Evolutionary conservation across 2,888 invertebrate genomes (phyloP).

Genomic region (Heliconius hortense): DNA sequence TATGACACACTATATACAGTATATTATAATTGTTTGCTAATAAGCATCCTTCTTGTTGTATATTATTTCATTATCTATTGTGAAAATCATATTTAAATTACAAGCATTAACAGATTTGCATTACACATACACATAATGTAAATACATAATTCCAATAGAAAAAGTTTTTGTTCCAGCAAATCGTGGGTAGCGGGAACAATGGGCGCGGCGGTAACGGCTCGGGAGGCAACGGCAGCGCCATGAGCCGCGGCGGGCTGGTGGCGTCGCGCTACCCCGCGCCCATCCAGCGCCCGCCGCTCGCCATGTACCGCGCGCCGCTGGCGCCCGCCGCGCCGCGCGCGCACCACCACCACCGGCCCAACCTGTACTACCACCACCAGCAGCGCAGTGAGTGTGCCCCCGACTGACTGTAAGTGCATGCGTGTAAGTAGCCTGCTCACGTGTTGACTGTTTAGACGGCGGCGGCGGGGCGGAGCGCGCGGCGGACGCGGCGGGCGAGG

Average conservation of each 20-base stretch:
- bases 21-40: too few relatives aligned
- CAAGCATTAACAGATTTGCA: not conserved
- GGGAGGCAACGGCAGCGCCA: slow-evolving; percentile 54
- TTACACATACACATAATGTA: not conserved
- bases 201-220: slow-evolving; percentile 61
- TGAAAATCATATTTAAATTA: not conserved
- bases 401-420: not conserved
- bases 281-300: slow-evolving; percentile 78
- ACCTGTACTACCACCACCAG: slow-evolving; percentile 74
- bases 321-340: slow-evolving; percentile 50
- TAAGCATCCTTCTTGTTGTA: too few relatives aligned
- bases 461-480: slow-evolving; percentile 60
- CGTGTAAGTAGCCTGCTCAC: not conserved
- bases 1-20: slow-evolving; percentile 36
- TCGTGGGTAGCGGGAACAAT: slow-evolving; percentile 68
- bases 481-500: slow-evolving; percentile 53
- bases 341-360: slow-evolving; percentile 61
- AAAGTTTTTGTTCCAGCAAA: slow-evolving; percentile 50
- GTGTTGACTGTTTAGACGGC: slow-evolving; percentile 44
- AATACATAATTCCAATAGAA: slow-evolving; percentile 29
- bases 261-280: slow-evolving; percentile 80
- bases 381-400: slow-evolving; percentile 69
- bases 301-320: slow-evolving; percentile 66
- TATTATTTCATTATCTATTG: not conserved
- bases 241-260: slow-evolving; percentile 53